Evolutionary conservation across 2,888 invertebrate genomes (phyloP), one percentile per base, ranked within the genome.

Genomic region (Amblyjoppa proteus): DNA sequence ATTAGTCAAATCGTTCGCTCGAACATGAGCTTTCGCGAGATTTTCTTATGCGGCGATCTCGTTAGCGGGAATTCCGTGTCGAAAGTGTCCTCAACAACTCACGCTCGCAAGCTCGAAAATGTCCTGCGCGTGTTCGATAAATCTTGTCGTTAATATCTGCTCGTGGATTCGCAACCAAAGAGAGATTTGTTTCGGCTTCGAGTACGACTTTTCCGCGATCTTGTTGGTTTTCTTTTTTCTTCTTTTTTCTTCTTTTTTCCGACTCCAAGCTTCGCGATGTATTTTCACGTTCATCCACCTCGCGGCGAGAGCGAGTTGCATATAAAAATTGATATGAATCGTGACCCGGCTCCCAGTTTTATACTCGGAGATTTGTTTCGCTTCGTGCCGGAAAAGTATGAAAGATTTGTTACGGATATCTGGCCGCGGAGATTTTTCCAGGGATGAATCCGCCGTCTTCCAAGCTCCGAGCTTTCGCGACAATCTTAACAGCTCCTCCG

Each of bases 101-200:
- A 38, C 38, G 38, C 74, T 38, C 51, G 31, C 68, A 71, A 81
- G 78, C 74, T 82, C 41, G 28, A 64, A 80, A 80, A 82, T 82
- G 79, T 85, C 85, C 79, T 85, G 82, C 80, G 76, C 82, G 85
- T 80, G 80, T 85, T 83, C 82, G 69, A 83, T 82, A 85, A 82
- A 80, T 85, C 73, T 85, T 80, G 80, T 76, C 82, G 71, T 45
- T 80, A 71, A 85, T 85, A 82, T 76, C 71, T 51, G 16, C 6
- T 64, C 73, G 64, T 45, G 71, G 64, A 45, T 71, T 51, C 41
- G 56, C 38, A 25, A 41, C 56, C 51, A 53, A 76, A 76, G 76
- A 64, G 79, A 85, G 68, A 85, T 85, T 85, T 85, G 85, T 85
- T 80, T 80, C 68, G 45, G 51, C 41, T 75, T 79, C 41, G 71